Evolutionary conservation across 2,113 vertebrate genomes (phyloP), one percentile per base, ranked within the genome.

Genomic region (Solea solea): DNA sequence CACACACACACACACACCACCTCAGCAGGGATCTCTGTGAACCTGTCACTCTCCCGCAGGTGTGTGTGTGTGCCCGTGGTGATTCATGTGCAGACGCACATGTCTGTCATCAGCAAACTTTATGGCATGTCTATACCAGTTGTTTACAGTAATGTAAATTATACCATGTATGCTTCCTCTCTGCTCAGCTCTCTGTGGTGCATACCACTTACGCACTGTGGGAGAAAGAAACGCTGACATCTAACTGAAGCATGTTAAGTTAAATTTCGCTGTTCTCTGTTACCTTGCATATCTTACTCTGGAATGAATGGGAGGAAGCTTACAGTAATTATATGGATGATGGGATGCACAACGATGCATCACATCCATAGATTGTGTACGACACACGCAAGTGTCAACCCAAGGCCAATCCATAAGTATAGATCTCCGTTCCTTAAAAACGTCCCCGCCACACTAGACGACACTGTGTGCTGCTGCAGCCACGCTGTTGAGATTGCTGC

Each of bases 401-500:
- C 73, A 83, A 73, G 69, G 72, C 69, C 59, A 44, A 70, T 64
- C 68, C 57, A 86, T 69, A 79, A 57, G 53, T 76, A 73, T 66
- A 50, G 64, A 64, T 76, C 57, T 61, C 39, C 7, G 51, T 66
- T 70, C 80, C 21, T 49, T 58, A 72, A 74, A 76, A 83, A 70
- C 27, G 10, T 52, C 39, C 55, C 54, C 48, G 53, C 41, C 42
- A n/a, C 61, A 56, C 51, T 25, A 49, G 53, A 69, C 49, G 51
- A 28, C 44, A 48, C 34, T 34, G 56, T 55, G 48, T 62, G 34
- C 67, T 27, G 14, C 60, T 62, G 44, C 8, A n/a, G 48, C 74
- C 54, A 16, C 13, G 1, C 63, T 1, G 60, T 83, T 39, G 70
- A 88, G 87, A 91, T 90, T 89, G 80, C 82, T 89, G 80, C 82